Conservation (phyloP, 2,113 vertebrate species). For the Physeter macrocephalus region DNA sequence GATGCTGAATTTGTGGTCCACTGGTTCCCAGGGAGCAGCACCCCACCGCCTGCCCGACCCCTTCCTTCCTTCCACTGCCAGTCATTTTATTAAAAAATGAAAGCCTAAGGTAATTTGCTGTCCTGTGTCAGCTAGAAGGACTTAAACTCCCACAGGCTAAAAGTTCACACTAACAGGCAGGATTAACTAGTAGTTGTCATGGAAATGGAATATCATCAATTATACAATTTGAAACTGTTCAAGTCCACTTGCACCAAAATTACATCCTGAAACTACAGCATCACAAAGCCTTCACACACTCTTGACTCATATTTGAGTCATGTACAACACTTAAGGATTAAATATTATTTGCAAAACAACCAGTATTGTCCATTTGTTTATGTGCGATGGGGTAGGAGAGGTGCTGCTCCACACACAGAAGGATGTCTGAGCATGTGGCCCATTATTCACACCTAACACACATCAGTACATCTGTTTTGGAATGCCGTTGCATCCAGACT, state of each 20-base stretch:
- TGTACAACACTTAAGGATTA: not conserved
- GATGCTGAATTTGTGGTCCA: not conserved
- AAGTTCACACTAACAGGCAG: conserved; percentile 31
- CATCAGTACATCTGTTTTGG: not conserved
- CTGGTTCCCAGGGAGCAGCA: not conserved
- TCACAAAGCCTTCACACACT: not conserved
- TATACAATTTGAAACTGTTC: conserved; percentile 12
- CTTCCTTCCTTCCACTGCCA: not conserved
- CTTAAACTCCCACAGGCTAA: conserved; percentile 16
- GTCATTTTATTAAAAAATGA: conserved; percentile 11
- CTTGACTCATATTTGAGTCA: not conserved
- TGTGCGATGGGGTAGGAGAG: not conserved
- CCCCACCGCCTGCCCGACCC: not conserved
- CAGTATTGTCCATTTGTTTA: not conserved
- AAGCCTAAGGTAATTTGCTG: not conserved
- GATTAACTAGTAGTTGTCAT: conserved; percentile 46
- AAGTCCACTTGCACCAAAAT: conserved; percentile 27
- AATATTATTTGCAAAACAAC: not conserved
- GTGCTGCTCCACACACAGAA: not conserved
- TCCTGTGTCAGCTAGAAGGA: not conserved
- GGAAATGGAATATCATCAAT: conserved; percentile 52
- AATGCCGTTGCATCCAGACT: not conserved
- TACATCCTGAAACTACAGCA: not conserved
- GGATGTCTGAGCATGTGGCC: not conserved
- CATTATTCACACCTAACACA: not conserved